Evolutionary conservation across 2,113 vertebrate species (phyloP).

Genomic region (Bos taurus): ARS-UCD2.0 NC_037343.1:25402001-25402500

Average conservation of each 20-base stretch:
- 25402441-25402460: not conserved
- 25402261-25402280: too few relatives aligned
- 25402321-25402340: too few relatives aligned
- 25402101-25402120: not conserved
- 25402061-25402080: not conserved
- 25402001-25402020: not conserved
- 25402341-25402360: too few relatives aligned
- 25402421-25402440: not conserved
- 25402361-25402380: not conserved
- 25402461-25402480: not conserved
- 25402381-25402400: not conserved
- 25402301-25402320: too few relatives aligned
- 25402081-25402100: not conserved
- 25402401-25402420: accelerated
- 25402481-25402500: not conserved
- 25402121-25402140: not conserved
- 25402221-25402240: not conserved
- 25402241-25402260: not conserved
- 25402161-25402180: not conserved
- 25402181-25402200: not conserved
- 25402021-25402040: not conserved
- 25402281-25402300: too few relatives aligned
- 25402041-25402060: not conserved
- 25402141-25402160: not conserved
- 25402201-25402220: not conserved